Conservation (phyloP, 2,113 vertebrate genomes). For the Colistium nudipinnis region DNA sequence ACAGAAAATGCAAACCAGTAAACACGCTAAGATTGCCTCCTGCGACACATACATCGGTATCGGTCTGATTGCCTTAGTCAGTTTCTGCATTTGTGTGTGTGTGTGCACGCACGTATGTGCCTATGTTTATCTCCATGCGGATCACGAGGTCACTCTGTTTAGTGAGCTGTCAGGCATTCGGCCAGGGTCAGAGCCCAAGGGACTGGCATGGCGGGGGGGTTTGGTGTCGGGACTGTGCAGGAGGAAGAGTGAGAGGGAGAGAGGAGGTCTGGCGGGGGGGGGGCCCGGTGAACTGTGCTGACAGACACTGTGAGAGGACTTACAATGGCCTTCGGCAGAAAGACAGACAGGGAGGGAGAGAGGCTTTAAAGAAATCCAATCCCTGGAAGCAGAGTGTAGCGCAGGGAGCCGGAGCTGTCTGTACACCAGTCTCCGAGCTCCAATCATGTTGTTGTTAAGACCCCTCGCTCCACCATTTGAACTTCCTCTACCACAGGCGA, state of each 20-base stretch:
- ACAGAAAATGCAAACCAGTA: slow-evolving; percentile 27
- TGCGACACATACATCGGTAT: slow-evolving; percentile 15
- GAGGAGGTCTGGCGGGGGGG: slow-evolving; percentile 53
- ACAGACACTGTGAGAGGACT: slow-evolving; percentile 68
- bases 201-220: slow-evolving; percentile 26
- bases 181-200: slow-evolving; percentile 71
- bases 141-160: slow-evolving; percentile 67
- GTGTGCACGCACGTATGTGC: background rate
- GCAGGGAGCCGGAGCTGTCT: slow-evolving; percentile 2
- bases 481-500: background rate
- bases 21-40: slow-evolving; percentile 17
- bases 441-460: slow-evolving; percentile 44
- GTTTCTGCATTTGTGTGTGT: background rate
- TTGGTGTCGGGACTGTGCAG: background rate
- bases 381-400: slow-evolving; percentile 31
- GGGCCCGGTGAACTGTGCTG: slow-evolving; percentile 66
- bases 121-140: slow-evolving; percentile 61
- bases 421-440: slow-evolving; percentile 29
- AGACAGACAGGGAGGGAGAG: slow-evolving; percentile 13
- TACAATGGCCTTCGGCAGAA: slow-evolving; percentile 55
- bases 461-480: slow-evolving; percentile 15
- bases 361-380: slow-evolving; percentile 35
- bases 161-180: slow-evolving; percentile 77
- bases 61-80: slow-evolving; percentile 6
- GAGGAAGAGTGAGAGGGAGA: slow-evolving; percentile 5